A percentile compares a stretch with the other conserved stretches of the same genome.
These are phyloP conservation scores for Eupristina koningsbergeri DNA, from an alignment of 1,140 invertebrate species.

Conservation along the genomic window DNA sequence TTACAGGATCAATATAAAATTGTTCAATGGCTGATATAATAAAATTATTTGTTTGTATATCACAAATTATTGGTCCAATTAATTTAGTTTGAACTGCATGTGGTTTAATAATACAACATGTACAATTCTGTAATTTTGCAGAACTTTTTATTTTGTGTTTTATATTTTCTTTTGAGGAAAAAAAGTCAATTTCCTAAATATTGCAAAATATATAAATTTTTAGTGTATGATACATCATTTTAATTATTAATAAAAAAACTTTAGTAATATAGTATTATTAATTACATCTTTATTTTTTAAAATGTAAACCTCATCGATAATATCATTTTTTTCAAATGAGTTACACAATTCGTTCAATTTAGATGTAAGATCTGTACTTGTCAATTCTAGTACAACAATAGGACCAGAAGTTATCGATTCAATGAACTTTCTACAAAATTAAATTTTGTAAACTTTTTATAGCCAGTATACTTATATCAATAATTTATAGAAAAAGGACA, in stretches of 20 bases:
- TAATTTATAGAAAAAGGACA: slow-evolving; percentile 57
- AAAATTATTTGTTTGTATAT: slow-evolving; percentile 84
- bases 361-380: slow-evolving; percentile 81
- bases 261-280: slow-evolving; percentile 47
- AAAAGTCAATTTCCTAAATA: slow-evolving; percentile 78
- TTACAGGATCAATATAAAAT: slow-evolving; percentile 83
- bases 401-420: slow-evolving; percentile 81
- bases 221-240: not conserved
- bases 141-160: slow-evolving; percentile 73
- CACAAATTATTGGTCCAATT: slow-evolving; percentile 78
- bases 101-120: slow-evolving; percentile 93
- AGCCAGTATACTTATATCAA: not conserved
- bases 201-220: not conserved
- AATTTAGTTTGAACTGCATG: slow-evolving; percentile 84
- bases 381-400: slow-evolving; percentile 82
- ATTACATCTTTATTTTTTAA: slow-evolving; percentile 76
- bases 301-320: slow-evolving; percentile 82
- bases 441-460: slow-evolving; percentile 9
- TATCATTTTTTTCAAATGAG: slow-evolving; percentile 81
- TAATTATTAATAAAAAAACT: not conserved
- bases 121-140: slow-evolving; percentile 79
- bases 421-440: slow-evolving; percentile 71
- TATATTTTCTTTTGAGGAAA: slow-evolving; percentile 76
- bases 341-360: slow-evolving; percentile 78
- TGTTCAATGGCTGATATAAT: slow-evolving; percentile 86